Conservation (phyloP, 2,113 vertebrate genomes). For the Muscicapa adusta region DNA sequence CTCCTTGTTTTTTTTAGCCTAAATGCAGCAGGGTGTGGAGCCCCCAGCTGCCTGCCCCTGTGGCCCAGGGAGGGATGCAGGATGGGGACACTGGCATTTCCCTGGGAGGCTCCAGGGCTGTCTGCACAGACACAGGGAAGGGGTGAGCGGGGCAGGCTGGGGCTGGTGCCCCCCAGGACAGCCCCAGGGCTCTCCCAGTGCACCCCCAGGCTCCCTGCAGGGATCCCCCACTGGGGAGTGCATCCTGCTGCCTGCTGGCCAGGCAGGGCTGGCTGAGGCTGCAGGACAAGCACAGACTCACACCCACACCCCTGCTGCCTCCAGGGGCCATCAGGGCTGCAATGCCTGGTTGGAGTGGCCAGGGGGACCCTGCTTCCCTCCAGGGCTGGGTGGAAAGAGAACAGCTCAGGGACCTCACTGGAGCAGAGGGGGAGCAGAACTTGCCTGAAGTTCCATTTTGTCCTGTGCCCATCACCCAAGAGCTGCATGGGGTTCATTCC, state of each 20-base stretch:
- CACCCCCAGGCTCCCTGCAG: not conserved
- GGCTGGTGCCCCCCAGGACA: not conserved
- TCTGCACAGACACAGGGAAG: not conserved
- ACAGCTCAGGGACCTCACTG: not conserved
- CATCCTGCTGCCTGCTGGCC: fast-evolving
- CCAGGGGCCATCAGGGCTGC: fast-evolving
- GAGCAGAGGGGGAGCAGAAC: not conserved
- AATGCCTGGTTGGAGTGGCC: not conserved
- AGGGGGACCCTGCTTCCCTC: not conserved
- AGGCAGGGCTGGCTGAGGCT: not conserved
- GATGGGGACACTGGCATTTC: not conserved
- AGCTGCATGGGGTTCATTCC: not conserved
- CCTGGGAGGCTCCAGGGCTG: fast-evolving
- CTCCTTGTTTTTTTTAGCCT: not conserved
- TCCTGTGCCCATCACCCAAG: too few relatives aligned
- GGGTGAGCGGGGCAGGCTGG: not conserved
- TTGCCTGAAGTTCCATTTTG: not conserved
- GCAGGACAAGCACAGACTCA: not conserved
- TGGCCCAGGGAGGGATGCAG: not conserved
- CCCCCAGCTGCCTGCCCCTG: fast-evolving
- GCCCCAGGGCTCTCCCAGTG: fast-evolving
- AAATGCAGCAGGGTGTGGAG: fast-evolving
- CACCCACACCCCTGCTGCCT: not conserved
- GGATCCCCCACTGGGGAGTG: not conserved
- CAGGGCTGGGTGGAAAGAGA: not conserved